A percentile compares a stretch with the other conserved stretches of the same genome.
Conservation (phyloP, 1,140 invertebrate genomes). For the Penaeus chinensis region DNA sequence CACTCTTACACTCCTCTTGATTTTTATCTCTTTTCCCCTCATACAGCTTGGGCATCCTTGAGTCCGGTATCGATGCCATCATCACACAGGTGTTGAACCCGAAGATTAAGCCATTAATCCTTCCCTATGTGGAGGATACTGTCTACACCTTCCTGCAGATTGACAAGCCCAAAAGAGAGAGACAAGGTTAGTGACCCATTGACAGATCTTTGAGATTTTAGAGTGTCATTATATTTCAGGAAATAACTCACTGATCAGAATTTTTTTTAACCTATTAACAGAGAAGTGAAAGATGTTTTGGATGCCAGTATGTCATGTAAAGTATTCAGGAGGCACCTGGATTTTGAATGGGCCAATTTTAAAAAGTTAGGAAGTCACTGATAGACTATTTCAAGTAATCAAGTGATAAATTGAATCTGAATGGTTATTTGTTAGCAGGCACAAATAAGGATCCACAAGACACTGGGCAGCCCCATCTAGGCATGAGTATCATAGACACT, state of each 20-base stretch:
- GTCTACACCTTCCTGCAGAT: slow-evolving; percentile 90
- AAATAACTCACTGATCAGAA: no score
- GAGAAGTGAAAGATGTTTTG: no score
- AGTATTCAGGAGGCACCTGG: no score
- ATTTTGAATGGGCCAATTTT: no score
- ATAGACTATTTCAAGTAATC: no score
- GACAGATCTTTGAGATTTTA: not conserved
- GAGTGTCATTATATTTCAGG: not conserved
- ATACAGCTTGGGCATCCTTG: slow-evolving; percentile 81
- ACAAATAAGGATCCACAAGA: no score
- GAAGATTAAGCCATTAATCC: slow-evolving; percentile 85
- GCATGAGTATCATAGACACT: not conserved
- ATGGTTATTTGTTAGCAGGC: no score
- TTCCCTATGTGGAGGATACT: slow-evolving; percentile 89
- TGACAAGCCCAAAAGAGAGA: slow-evolving; percentile 72
- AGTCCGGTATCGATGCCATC: slow-evolving; percentile 89
- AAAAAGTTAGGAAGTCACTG: no score
- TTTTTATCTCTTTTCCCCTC: slow-evolving; percentile 40
- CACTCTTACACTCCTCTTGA: not conserved
- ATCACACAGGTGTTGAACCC: slow-evolving; percentile 96
- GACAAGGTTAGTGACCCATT: slow-evolving; percentile 44
- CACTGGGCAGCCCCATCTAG: no score
- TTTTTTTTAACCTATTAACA: no score
- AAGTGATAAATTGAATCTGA: no score
- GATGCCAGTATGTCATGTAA: no score